phyloP scores from a whole-genome alignment of 2,797 vertebrate genomes.

The Tokudaia tokunoshimensis region DNA sequence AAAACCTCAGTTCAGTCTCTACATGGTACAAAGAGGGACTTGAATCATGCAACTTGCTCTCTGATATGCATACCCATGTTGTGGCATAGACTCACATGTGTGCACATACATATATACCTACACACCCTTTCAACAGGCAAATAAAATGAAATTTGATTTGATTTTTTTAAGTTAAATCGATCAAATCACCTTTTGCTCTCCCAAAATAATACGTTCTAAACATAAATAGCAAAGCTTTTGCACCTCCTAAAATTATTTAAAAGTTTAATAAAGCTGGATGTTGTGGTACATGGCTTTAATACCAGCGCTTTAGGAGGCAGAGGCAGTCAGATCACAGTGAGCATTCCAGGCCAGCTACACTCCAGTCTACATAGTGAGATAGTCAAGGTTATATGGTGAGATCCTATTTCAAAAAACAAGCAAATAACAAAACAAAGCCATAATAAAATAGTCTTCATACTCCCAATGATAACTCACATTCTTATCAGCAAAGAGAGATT shows the following conservation, averaged over 20 bases:
- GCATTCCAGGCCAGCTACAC: neutral
- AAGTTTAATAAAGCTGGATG: neutral
- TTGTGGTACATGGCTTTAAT: neutral
- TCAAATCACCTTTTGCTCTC: neutral
- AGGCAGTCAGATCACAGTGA: neutral
- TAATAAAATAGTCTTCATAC: conserved; percentile 30
- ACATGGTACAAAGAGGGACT: neutral
- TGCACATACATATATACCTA: neutral
- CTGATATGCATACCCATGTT: neutral
- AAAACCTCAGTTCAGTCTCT: neutral
- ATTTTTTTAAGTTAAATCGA: neutral
- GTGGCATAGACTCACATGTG: too few species aligned
- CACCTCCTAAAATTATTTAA: neutral
- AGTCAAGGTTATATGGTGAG: neutral
- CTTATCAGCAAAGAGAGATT: neutral
- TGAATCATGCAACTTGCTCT: neutral
- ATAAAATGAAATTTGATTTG: neutral
- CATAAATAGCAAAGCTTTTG: neutral
- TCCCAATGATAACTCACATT: neutral
- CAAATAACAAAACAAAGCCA: neutral
- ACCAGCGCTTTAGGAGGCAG: neutral
- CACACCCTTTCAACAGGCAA: neutral
- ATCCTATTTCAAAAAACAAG: neutral
- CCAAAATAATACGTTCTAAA: neutral
- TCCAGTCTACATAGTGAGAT: too few species aligned